A percentile compares a stretch with the other conserved stretches of the same genome.
Conservation (phyloP, 2,113 vertebrate species). For the Lepus americanus region DNA sequence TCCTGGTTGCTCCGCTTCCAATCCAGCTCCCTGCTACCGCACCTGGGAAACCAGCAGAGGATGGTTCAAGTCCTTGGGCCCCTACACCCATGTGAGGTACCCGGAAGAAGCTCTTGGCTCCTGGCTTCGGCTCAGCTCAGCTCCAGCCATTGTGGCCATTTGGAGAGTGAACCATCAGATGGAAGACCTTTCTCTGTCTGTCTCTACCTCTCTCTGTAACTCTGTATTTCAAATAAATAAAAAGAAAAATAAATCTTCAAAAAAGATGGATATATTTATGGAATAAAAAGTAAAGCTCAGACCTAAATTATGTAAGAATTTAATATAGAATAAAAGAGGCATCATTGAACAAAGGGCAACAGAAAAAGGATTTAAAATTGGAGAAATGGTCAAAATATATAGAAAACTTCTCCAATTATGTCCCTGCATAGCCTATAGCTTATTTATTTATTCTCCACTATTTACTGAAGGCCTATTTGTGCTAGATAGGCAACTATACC, state of each 20-base stretch:
- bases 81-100: no score
- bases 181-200: no score
- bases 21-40: no score
- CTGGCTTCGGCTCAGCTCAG: no score
- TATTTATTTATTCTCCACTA: background rate
- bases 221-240: no score
- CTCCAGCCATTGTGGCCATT: no score
- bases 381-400: constrained; percentile 34
- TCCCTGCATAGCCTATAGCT: background rate
- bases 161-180: no score
- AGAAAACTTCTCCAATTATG: constrained; percentile 27
- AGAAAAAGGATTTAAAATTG: constrained; percentile 24
- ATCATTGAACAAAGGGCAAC: constrained; percentile 32
- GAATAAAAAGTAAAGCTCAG: background rate
- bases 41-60: no score
- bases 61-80: no score
- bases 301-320: background rate
- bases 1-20: no score
- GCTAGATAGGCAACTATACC: background rate
- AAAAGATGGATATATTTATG: background rate
- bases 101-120: no score
- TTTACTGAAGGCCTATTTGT: background rate
- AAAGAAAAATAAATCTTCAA: background rate
- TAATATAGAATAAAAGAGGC: background rate
- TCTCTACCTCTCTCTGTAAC: no score